Conservation (phyloP, 2,888 invertebrate genomes). For the Synanthedon andrenaeformis region DNA sequence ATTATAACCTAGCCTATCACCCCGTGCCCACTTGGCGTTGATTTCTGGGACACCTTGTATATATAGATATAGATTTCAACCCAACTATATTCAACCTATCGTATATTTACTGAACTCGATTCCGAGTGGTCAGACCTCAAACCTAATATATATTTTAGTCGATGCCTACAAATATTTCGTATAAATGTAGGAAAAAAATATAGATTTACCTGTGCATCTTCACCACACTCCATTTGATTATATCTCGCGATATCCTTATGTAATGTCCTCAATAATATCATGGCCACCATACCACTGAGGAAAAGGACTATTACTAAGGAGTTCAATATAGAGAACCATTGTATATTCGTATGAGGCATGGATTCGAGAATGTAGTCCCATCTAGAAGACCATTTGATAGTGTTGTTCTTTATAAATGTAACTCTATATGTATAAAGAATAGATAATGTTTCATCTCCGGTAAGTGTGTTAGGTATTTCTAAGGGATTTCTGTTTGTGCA, state of each 20-base stretch:
- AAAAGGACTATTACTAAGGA: constrained; percentile 97
- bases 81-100: no score
- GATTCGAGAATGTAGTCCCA: constrained; percentile 99
- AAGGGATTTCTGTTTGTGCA: constrained; percentile 73
- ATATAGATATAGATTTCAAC: no score
- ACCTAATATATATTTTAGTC: not conserved
- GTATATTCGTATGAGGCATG: constrained; percentile 98
- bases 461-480: constrained; percentile 74
- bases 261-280: constrained; percentile 96
- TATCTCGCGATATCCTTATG: constrained; percentile 99
- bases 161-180: not conserved
- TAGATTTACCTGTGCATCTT: constrained; percentile 85
- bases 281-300: constrained; percentile 98
- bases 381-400: constrained; percentile 96
- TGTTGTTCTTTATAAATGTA: constrained; percentile 81
- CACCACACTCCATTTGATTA: constrained; percentile 93
- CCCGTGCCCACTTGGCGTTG: no score
- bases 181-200: no score
- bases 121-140: not conserved
- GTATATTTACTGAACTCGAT: no score
- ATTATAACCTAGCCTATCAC: no score
- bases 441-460: constrained; percentile 62
- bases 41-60: no score
- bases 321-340: constrained; percentile 99
- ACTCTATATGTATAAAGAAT: constrained; percentile 92